These are phyloP conservation scores for Hybos culiciformis DNA, from an alignment of 2,888 invertebrate species.

Conservation along the genomic window DNA sequence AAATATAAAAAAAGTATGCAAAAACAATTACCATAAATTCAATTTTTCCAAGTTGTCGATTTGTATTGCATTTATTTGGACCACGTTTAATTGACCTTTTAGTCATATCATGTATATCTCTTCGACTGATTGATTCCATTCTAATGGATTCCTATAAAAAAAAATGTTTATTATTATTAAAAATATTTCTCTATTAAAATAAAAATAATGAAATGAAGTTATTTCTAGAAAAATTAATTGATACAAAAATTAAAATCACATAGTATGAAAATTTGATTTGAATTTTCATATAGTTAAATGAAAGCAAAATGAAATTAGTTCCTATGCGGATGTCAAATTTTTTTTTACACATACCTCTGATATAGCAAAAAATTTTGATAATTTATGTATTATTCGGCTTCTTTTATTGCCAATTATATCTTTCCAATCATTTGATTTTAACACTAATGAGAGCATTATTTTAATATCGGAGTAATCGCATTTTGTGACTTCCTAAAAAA, in stretches of 20 bases:
- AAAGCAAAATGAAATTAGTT: background rate
- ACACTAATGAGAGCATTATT: conserved; percentile 31
- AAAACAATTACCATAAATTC: conserved; percentile 27
- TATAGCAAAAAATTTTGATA: conserved; percentile 35
- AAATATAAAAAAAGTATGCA: background rate
- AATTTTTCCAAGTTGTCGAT: conserved; percentile 28
- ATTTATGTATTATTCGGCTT: conserved; percentile 28
- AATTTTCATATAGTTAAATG: background rate
- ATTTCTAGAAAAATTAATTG: background rate
- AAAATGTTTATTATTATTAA: background rate
- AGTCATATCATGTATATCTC: conserved; percentile 29
- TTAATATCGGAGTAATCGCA: conserved; percentile 29
- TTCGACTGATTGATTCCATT: conserved; percentile 27
- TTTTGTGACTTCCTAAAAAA: conserved; percentile 17
- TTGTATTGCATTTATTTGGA: conserved; percentile 22
- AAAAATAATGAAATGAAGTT: background rate
- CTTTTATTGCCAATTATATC: conserved; percentile 28
- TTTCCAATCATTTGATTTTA: conserved; percentile 30
- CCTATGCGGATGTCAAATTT: background rate
- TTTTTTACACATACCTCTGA: conserved; percentile 25
- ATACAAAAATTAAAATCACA: background rate
- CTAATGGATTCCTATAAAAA: conserved; percentile 29
- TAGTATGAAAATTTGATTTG: background rate
- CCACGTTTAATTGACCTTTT: conserved; percentile 29
- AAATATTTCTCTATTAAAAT: background rate